Evolutionary conservation across 2,888 invertebrate species (phyloP).

Genomic region (Hirtodrosophila duncani): DNA sequence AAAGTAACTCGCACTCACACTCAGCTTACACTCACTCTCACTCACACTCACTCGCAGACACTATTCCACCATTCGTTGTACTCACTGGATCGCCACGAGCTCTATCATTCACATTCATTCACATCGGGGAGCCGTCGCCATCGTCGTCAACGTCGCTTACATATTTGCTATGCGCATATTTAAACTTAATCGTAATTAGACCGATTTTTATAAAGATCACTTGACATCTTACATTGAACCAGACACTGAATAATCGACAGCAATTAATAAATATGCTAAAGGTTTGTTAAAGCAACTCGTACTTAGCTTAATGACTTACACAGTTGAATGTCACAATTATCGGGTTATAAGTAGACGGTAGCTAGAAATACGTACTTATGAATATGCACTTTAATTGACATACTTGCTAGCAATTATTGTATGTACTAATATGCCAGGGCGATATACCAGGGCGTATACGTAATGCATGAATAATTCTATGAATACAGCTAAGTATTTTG

Average conservation of each 20-base stretch:
- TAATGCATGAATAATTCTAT: too few relatives aligned
- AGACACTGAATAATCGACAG: constrained; percentile 21
- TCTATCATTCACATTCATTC: constrained; percentile 32
- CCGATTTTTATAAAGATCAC: too few relatives aligned
- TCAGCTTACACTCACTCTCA: constrained; percentile 17
- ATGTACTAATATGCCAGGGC: too few relatives aligned
- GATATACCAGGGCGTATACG: too few relatives aligned
- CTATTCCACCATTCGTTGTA: background rate
- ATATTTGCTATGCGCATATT: constrained; percentile 22
- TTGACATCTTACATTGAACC: constrained; percentile 35
- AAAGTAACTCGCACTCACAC: constrained; percentile 64
- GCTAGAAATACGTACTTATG: too few relatives aligned
- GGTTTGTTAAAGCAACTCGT: too few relatives aligned
- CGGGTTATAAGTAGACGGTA: too few relatives aligned
- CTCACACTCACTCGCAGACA: constrained; percentile 23
- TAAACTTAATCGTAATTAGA: constrained; percentile 29
- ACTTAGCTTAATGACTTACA: constrained; percentile 28
- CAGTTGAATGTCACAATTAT: background rate
- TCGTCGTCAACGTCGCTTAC: background rate
- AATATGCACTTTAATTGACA: too few relatives aligned
- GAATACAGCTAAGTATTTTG: too few relatives aligned
- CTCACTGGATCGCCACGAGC: background rate
- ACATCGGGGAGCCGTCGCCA: constrained; percentile 6
- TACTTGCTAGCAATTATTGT: too few relatives aligned
- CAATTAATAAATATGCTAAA: too few relatives aligned